Conservation (phyloP, 2,797 vertebrate genomes). For the Chelmon rostratus region DNA sequence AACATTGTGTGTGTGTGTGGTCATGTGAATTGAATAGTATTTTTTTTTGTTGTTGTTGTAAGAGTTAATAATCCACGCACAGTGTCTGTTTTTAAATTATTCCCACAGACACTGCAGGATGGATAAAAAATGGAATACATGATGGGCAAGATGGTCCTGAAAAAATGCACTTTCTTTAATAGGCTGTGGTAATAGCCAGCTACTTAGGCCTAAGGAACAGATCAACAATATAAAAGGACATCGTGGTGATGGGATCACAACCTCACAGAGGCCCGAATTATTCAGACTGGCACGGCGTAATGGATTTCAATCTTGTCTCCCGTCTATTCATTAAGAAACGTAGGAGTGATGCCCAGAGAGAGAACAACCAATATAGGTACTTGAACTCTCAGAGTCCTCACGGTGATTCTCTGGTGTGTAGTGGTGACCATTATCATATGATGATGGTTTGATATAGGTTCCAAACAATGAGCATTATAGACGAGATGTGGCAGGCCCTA, state of each 20-base stretch:
- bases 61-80: conserved; percentile 37
- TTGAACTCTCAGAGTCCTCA: conserved; percentile 25
- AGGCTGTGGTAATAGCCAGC: conserved; percentile 5
- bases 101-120: conserved; percentile 2
- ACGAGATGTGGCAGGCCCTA: conserved; percentile 25
- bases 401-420: conserved; percentile 28
- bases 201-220: conserved; percentile 24
- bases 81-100: conserved; percentile 12
- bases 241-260: conserved; percentile 49
- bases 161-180: conserved; percentile 31
- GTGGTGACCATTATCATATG: conserved; percentile 2
- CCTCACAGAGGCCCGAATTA: conserved; percentile 38
- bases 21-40: conserved; percentile 37
- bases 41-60: conserved; percentile 50
- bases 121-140: conserved; percentile 1
- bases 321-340: conserved; percentile 49
- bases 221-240: conserved; percentile 38
- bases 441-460: conserved; percentile 31
- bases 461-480: conserved; percentile 37
- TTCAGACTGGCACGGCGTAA: conserved; percentile 46
- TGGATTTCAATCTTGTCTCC: conserved; percentile 47
- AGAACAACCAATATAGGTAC: conserved; percentile 21
- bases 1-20: conserved; percentile 33
- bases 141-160: not conserved
- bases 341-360: conserved; percentile 27